Evolutionary conservation across 2,113 vertebrate genomes (phyloP).

Genomic region (Daboia siamensis): DNA sequence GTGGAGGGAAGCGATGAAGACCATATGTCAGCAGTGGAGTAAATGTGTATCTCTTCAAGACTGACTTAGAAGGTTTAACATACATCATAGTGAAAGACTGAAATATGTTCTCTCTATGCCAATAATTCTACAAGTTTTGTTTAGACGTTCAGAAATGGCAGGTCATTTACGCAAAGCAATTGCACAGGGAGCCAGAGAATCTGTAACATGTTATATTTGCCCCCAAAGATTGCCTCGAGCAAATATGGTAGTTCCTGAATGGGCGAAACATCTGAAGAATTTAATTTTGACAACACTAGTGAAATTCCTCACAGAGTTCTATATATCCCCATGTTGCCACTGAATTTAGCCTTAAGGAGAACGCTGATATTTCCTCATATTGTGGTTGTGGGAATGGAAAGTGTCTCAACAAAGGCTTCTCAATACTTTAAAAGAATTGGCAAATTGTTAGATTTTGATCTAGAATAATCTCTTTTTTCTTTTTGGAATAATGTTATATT

Average conservation of each 20-base stretch:
- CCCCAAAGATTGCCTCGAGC: neutral
- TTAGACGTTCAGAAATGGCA: constrained; percentile 32
- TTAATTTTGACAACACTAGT: neutral
- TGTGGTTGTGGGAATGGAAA: neutral
- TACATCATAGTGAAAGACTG: constrained; percentile 38
- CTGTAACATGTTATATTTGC: constrained; percentile 20
- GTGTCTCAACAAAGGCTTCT: neutral
- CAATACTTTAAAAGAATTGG: neutral
- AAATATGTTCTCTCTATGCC: constrained; percentile 48
- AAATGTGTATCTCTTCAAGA: constrained; percentile 20
- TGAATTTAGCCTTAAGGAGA: neutral
- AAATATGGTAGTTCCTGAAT: neutral
- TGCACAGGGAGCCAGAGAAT: neutral
- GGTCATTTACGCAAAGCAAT: constrained; percentile 21
- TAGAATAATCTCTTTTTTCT: neutral
- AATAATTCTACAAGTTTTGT: constrained; percentile 41
- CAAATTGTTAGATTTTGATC: neutral
- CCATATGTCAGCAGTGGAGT: constrained; percentile 12
- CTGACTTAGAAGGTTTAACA: constrained; percentile 40
- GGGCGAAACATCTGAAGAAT: neutral
- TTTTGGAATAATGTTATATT: neutral
- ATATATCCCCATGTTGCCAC: neutral
- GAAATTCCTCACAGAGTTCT: neutral
- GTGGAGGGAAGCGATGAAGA: constrained; percentile 39
- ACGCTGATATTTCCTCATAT: neutral